These are phyloP conservation scores for Xanthorhoe spadicearia DNA, from an alignment of 2,888 invertebrate species.

Conservation along the genomic window DNA sequence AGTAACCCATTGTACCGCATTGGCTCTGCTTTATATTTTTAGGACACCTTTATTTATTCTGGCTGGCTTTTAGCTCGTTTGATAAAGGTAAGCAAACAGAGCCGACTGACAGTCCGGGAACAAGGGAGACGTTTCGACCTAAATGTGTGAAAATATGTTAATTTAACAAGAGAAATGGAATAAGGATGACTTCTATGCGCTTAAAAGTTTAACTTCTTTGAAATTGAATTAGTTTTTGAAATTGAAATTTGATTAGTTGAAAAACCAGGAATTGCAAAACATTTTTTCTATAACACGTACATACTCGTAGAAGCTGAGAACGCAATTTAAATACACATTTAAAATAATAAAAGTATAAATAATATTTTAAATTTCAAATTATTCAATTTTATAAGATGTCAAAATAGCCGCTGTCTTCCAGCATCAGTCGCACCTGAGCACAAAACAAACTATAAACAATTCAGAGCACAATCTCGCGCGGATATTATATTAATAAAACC, in stretches of 20 bases:
- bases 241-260: too few species aligned
- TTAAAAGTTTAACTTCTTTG: too few species aligned
- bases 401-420: conserved; percentile 11
- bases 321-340: too few species aligned
- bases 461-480: conserved; percentile 55
- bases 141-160: conserved; percentile 1
- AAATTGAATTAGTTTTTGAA: too few species aligned
- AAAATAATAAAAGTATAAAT: too few species aligned
- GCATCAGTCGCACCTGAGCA: conserved; percentile 35
- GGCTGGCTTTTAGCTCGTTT: conserved; percentile 32
- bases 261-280: too few species aligned
- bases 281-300: too few species aligned
- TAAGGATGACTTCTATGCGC: too few species aligned
- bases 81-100: conserved; percentile 40
- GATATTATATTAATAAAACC: conserved; percentile 56
- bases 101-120: conserved; percentile 34
- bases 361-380: neutral
- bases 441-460: conserved; percentile 61
- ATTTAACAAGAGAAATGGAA: neutral
- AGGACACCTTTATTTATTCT: conserved; percentile 39
- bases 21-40: conserved; percentile 37
- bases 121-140: conserved; percentile 1
- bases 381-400: neutral
- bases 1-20: conserved; percentile 29
- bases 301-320: too few species aligned